Conservation (phyloP, 1,140 invertebrate species). For the Dendroctonus ponderosae region DNA sequence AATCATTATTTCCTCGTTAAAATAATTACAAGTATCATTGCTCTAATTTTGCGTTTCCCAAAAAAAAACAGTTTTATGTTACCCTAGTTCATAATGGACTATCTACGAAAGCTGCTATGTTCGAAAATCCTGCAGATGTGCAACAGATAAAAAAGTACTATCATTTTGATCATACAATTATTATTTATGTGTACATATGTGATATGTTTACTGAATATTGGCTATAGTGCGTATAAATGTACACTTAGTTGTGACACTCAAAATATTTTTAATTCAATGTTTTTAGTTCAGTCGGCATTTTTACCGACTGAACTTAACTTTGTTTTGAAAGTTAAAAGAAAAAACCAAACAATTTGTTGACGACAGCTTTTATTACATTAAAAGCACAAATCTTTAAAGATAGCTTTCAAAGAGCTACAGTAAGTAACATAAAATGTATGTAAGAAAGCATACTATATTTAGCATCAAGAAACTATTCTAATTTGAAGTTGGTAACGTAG, state of each 20-base stretch:
- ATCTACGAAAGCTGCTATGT: slow-evolving; percentile 1
- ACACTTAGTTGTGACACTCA: background rate
- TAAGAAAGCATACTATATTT: background rate
- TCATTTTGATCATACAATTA: too few species aligned
- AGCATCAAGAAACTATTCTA: background rate
- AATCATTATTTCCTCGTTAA: slow-evolving; percentile 32
- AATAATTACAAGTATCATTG: slow-evolving; percentile 32
- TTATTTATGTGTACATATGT: too few species aligned
- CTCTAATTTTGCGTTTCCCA: slow-evolving; percentile 28
- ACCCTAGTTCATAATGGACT: slow-evolving; percentile 23
- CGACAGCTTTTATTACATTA: background rate
- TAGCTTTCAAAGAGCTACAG: background rate
- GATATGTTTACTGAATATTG: background rate
- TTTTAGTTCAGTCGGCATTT: too few species aligned
- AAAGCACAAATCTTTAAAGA: background rate
- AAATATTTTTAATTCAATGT: too few species aligned
- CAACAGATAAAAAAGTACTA: background rate
- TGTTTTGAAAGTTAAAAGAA: too few species aligned
- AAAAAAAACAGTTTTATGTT: slow-evolving; percentile 24
- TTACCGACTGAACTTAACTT: too few species aligned
- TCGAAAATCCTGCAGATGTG: background rate
- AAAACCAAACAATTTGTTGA: background rate
- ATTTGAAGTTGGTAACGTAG: slow-evolving; percentile 14
- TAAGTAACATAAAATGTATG: background rate
- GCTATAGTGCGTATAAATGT: background rate